phyloP scores from a whole-genome alignment of 2,888 invertebrate species.

The Charanyca ferruginea region DNA sequence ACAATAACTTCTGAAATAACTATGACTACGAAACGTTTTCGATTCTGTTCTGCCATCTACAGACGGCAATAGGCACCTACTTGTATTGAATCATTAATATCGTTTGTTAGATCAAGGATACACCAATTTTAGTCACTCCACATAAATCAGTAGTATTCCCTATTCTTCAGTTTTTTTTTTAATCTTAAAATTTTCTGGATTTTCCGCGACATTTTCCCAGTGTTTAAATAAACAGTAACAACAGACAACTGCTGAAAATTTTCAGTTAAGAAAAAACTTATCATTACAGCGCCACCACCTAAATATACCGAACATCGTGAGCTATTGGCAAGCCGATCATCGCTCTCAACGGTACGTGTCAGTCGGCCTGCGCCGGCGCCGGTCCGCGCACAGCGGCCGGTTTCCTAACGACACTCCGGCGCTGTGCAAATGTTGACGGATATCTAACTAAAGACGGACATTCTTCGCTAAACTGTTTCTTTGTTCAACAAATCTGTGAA shows the following conservation, averaged over 20 bases:
- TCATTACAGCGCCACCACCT: neutral
- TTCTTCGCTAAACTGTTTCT: conserved; percentile 38
- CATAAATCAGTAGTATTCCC: neutral
- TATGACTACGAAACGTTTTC: neutral
- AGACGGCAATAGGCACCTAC: neutral
- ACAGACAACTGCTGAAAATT: too few species aligned
- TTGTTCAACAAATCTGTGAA: conserved; percentile 12
- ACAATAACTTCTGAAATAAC: neutral
- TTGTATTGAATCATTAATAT: too few species aligned
- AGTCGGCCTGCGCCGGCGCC: neutral
- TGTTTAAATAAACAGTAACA: too few species aligned
- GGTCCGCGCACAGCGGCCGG: conserved; percentile 5
- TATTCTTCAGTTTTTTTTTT: neutral
- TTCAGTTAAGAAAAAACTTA: neutral
- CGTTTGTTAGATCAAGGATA: too few species aligned
- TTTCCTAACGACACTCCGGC: neutral
- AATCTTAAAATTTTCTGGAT: too few species aligned
- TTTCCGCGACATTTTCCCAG: too few species aligned
- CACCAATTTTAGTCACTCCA: neutral
- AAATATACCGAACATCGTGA: neutral
- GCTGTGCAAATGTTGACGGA: conserved; percentile 48
- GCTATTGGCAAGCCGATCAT: conserved; percentile 32
- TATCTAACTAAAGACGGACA: conserved; percentile 27
- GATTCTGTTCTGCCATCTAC: neutral
- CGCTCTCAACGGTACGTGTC: conserved; percentile 40